Evolutionary conservation across 2,888 invertebrate genomes (phyloP).

Genomic region (Volucella zonaria): DNA sequence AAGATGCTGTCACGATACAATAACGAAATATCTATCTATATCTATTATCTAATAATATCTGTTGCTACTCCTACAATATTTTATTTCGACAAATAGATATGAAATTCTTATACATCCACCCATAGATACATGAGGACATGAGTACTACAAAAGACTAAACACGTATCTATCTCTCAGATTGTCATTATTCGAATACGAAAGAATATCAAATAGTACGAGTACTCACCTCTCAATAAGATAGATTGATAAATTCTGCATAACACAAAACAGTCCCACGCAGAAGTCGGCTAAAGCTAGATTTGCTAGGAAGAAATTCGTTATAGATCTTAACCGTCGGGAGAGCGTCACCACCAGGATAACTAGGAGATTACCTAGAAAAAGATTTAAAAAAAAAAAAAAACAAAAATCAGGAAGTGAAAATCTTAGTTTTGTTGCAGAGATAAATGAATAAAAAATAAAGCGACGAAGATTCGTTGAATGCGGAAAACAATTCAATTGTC

Average conservation of each 20-base stretch:
- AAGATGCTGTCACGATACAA: no score
- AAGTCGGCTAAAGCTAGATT: slow-evolving; percentile 95
- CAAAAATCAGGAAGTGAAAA: not conserved
- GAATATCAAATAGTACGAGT: not conserved
- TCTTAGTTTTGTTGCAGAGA: not conserved
- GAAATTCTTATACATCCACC: no score
- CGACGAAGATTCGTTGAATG: slow-evolving; percentile 1
- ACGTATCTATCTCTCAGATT: not conserved
- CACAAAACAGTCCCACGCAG: slow-evolving; percentile 95
- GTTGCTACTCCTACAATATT: no score
- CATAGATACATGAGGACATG: no score
- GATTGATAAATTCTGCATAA: slow-evolving; percentile 93
- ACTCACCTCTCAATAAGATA: slow-evolving; percentile 90
- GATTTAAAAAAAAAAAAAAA: slow-evolving; percentile 24
- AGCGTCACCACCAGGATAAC: slow-evolving; percentile 93
- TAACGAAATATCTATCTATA: no score
- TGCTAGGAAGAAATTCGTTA: slow-evolving; percentile 95
- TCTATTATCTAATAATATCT: no score
- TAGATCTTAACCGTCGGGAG: slow-evolving; percentile 91
- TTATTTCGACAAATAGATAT: no score
- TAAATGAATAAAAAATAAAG: slow-evolving; percentile 1
- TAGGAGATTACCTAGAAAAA: slow-evolving; percentile 90
- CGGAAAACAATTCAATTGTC: not conserved
- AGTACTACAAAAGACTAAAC: no score
- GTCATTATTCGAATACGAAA: not conserved